Conservation (phyloP, 1,140 invertebrate genomes). For the Gonatopus flavifemur region DNA sequence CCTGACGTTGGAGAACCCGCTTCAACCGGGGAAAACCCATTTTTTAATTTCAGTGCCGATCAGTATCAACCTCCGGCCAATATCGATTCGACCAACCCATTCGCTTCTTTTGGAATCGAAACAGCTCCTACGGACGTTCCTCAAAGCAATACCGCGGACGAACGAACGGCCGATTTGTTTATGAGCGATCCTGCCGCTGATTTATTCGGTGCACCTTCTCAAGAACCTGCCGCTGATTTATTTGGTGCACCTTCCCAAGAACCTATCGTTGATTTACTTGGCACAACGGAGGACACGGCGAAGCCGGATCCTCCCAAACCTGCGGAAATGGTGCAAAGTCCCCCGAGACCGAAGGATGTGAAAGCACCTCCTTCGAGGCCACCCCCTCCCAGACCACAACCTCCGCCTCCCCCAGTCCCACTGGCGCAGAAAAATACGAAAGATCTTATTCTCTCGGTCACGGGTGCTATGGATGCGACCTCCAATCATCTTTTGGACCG, state of each 20-base stretch:
- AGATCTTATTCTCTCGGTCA: slow-evolving; percentile 81
- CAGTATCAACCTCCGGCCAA: slow-evolving; percentile 39
- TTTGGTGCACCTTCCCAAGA: not conserved
- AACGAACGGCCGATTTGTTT: no score
- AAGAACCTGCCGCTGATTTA: slow-evolving; percentile 11
- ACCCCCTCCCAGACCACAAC: slow-evolving; percentile 36
- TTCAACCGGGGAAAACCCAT: slow-evolving; percentile 59
- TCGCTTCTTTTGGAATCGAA: slow-evolving; percentile 58
- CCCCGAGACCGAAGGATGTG: slow-evolving; percentile 16
- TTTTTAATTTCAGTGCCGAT: slow-evolving; percentile 62
- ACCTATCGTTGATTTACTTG: no score
- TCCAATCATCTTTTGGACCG: slow-evolving; percentile 80
- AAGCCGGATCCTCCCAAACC: no score
- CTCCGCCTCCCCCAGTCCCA: slow-evolving; percentile 58
- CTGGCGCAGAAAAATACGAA: slow-evolving; percentile 75
- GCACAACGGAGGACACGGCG: no score
- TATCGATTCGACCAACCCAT: slow-evolving; percentile 62
- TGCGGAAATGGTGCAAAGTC: no score
- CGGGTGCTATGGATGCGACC: slow-evolving; percentile 85
- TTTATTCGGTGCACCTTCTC: slow-evolving; percentile 31
- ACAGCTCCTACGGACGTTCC: slow-evolving; percentile 22
- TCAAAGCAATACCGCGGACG: no score
- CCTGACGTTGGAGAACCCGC: slow-evolving; percentile 22
- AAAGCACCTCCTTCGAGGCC: slow-evolving; percentile 46
- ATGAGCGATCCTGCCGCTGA: no score